Evolutionary conservation across 2,113 vertebrate genomes (phyloP), one percentile per base, ranked within the genome.

Genomic region (Cyanoramphus novaezelandiae): DNA sequence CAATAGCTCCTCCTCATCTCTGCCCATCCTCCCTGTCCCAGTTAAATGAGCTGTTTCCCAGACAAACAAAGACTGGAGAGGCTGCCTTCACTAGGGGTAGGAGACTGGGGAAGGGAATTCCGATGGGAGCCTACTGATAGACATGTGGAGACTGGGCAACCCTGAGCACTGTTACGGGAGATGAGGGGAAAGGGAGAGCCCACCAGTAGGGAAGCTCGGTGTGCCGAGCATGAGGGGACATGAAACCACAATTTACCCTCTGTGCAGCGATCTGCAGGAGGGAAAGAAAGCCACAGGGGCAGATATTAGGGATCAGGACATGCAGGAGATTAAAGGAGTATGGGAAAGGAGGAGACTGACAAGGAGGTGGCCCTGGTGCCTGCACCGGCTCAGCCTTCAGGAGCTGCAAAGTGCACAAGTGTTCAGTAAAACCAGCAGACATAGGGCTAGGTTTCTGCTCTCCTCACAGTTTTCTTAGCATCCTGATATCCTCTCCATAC

Each of bases 11-110:
- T 95, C 95, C 94, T 92, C 86, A 79, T 86, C 80, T 69, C 94
- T 76, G 91, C 95, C 93, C 81, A 92, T 82, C 91, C 89, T 97
- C 91, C 91, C 83, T 60, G 89, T 92, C 88, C 83, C 94, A 92
- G 82, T 91, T 96, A 94, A 97, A 95, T 75, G 92, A 95, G 82
- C 91, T 84, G 46, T 97, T 95, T 96, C 96, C 91, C 94, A 94
- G 83, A 75, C 92, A 92, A 88, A 95, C 91, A 92, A 94, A 93
- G 86, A 78, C 80, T 75, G 74, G 69, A 71, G 62, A 83, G 82
- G 24, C 60, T 43, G 88, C 59, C 89, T 82, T 94, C 59, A 1
- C 52, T 39, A 69, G 67, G 37, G 35, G 18, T 74, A 69, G 59
- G 53, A 76, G 79, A 11, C 57, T 57, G 59, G 57, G 86, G 35